Evolutionary conservation across 2,113 vertebrate species (phyloP).

Genomic region (Penelope pileata): DNA sequence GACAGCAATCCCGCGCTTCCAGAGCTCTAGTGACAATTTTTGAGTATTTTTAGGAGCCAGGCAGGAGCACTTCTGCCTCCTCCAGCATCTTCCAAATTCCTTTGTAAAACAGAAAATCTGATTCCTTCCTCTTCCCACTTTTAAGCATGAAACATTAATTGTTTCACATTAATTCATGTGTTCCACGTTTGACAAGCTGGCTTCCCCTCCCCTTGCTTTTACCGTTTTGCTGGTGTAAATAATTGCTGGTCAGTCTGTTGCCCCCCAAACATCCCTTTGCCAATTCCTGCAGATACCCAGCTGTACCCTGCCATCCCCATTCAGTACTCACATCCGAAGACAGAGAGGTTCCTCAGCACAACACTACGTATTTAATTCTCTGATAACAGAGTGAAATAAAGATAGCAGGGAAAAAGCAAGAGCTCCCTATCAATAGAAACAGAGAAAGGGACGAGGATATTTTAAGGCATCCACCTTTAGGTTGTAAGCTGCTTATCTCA

Average conservation of each 20-base stretch:
- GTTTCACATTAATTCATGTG: neutral
- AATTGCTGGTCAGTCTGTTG: neutral
- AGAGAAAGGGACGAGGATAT: neutral
- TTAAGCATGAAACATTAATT: neutral
- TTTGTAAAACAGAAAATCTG: neutral
- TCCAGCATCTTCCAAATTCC: neutral
- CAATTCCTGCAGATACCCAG: neutral
- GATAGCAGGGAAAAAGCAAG: neutral
- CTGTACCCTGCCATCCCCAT: neutral
- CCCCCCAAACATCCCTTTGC: neutral
- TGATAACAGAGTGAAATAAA: neutral
- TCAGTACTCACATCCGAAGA: neutral
- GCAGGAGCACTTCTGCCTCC: neutral
- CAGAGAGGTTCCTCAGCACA: neutral
- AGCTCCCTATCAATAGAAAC: neutral
- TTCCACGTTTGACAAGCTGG: neutral
- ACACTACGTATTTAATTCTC: neutral
- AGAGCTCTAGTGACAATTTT: neutral
- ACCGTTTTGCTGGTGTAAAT: neutral
- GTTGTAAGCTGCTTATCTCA: slow-evolving; percentile 40
- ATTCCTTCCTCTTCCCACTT: neutral
- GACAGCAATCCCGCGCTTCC: neutral
- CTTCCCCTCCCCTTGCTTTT: neutral
- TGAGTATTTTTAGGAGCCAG: neutral
- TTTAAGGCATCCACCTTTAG: slow-evolving; percentile 50